phyloP scores from a whole-genome alignment of 2,113 vertebrate species.

The Rhizomys pruinosus region DNA sequence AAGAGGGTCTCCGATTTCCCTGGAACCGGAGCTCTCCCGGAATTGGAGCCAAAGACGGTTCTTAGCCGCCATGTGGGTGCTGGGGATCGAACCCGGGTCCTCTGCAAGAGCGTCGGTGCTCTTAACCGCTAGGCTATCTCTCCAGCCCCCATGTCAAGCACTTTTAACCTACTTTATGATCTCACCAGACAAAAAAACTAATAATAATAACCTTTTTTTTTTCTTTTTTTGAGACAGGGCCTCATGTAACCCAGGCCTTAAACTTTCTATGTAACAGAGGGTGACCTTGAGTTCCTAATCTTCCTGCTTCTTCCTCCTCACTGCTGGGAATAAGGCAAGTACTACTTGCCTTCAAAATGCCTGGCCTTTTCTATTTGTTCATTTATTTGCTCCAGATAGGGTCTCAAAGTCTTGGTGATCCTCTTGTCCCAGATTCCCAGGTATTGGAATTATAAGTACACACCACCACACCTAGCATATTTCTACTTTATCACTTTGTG shows the following conservation, averaged over 20 bases:
- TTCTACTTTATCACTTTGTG: neutral
- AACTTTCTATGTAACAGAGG: neutral
- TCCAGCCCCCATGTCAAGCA: too few species aligned
- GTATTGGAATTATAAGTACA: too few species aligned
- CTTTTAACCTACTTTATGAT: neutral
- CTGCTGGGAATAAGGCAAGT: neutral
- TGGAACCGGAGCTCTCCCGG: too few species aligned
- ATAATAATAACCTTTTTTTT: neutral
- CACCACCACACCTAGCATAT: neutral
- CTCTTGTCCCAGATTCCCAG: neutral
- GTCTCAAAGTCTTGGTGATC: too few species aligned
- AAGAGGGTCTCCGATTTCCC: too few species aligned
- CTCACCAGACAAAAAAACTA: neutral
- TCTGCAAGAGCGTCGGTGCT: too few species aligned
- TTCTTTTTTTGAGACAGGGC: neutral
- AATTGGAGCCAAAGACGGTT: too few species aligned
- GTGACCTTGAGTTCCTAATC: neutral
- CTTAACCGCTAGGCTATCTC: too few species aligned
- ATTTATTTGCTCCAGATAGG: too few species aligned
- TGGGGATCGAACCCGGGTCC: too few species aligned
- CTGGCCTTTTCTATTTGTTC: neutral
- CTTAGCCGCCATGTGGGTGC: too few species aligned
- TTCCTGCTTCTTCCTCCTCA: neutral
- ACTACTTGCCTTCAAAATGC: too few species aligned
- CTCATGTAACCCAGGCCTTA: neutral